These are phyloP conservation scores for Hafferia zeledoni DNA, from an alignment of 2,797 vertebrate species.

Conservation along the genomic window DNA sequence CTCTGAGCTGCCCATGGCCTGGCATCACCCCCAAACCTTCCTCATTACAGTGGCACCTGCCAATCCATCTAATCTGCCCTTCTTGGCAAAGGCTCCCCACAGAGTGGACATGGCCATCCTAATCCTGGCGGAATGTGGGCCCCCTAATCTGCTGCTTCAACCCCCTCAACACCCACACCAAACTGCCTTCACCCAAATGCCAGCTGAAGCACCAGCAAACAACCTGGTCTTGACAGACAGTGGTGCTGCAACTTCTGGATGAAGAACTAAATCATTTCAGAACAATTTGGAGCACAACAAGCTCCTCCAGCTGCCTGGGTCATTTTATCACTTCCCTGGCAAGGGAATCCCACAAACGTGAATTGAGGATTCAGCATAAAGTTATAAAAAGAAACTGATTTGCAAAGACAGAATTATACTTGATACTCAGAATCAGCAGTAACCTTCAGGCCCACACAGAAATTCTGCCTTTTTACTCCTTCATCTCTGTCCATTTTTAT, in stretches of 20 bases:
- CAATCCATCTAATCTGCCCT: slow-evolving; percentile 48
- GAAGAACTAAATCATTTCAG: background rate
- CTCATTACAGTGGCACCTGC: slow-evolving; percentile 17
- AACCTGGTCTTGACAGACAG: background rate
- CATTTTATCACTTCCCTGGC: background rate
- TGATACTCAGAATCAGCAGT: background rate
- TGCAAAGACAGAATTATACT: background rate
- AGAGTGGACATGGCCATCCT: slow-evolving; percentile 13
- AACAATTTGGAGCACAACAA: background rate
- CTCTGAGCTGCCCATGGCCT: background rate
- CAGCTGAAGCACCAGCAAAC: background rate
- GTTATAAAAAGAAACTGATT: background rate
- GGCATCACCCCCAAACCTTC: slow-evolving; percentile 13
- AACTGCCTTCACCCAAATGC: slow-evolving; percentile 14
- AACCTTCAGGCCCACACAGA: background rate
- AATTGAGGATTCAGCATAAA: background rate
- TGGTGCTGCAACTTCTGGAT: background rate
- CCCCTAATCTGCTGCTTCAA: slow-evolving; percentile 63
- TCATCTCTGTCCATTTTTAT: slow-evolving; percentile 20
- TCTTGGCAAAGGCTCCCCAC: background rate
- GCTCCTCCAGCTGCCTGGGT: background rate
- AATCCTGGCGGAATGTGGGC: slow-evolving; percentile 64
- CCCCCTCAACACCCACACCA: background rate
- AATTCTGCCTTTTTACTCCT: background rate
- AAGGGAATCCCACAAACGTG: background rate